Conservation (phyloP, 2,113 vertebrate genomes). For the Perognathus longimembris region DNA sequence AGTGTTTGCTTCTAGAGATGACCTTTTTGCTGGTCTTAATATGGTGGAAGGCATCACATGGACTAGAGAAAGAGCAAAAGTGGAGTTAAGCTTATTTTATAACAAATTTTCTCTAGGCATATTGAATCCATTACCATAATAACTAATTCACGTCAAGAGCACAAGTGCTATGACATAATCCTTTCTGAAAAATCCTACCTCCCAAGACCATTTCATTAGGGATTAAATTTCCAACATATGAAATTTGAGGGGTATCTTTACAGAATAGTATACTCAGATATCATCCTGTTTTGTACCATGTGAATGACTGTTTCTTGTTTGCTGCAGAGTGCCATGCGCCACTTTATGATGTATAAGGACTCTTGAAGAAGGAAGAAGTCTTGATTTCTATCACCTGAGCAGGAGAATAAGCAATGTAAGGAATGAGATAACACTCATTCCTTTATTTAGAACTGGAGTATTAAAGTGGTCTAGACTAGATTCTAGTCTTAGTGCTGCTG, state of each 20-base stretch:
- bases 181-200: not conserved
- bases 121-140: not conserved
- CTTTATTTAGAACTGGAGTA: constrained; percentile 8
- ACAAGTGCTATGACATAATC: not conserved
- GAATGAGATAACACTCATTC: not conserved
- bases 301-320: constrained; percentile 12
- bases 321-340: not conserved
- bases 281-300: constrained; percentile 11
- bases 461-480: not conserved
- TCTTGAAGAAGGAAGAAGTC: not conserved
- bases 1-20: not conserved
- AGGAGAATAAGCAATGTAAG: not conserved
- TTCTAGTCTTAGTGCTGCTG: not conserved
- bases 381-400: not conserved
- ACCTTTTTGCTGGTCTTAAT: not conserved
- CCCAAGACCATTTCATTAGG: not conserved
- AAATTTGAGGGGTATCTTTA: not conserved
- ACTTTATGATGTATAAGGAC: not conserved
- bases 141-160: not conserved
- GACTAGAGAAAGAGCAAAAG: not conserved
- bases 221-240: not conserved
- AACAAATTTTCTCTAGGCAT: not conserved
- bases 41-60: not conserved
- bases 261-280: not conserved
- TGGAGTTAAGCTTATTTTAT: not conserved